Base-by-base conservation (phyloP, 2,113 vertebrate species). In the Erinaceus europaeus region DNA sequence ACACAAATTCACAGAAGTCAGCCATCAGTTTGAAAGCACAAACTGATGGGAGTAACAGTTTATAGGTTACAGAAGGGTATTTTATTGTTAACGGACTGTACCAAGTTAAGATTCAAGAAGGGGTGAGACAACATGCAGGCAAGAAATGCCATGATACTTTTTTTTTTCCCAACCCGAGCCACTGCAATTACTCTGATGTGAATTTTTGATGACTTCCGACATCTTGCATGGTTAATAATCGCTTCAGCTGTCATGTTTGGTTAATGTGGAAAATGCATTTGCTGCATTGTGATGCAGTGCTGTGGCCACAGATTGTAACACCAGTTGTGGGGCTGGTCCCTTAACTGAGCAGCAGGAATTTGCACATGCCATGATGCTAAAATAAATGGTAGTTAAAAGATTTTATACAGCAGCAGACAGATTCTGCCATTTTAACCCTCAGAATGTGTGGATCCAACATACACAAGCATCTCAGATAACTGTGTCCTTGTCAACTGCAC, bases 141-240 rank as follows among this genome's bases (percentile, higher is more conserved):
- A 93, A 97, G 95, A 91, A 96, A 87, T 96, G 97, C 97, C 95
- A 96, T 96, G 95, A 96, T 97, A 96, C 96, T 95, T 89, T 95
- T 96, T 94, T 93, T 84, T 69, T 61, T 93, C 93, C 68, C 40
- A 36, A 92, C 96, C 97, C 0, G 4, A 96, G 96, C 98, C 97
- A 97, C 98, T 98, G 98, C 98, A 99, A 99, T 99, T 98, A 98
- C 98, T 98, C 98, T 98, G 98, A 99, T 99, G 98, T 98, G 97
- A 98, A 98, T 98, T 97, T 97, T 96, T 98, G 98, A 99, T 99
- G 98, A 98, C 97, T 99, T 99, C 98, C 97, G 97, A 99, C 98
- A 99, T 99, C 98, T 98, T 99, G 98, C 98, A 98, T 97, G 98
- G 98, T 98, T 99, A 99, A 99, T 98, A 98, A 98, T 98, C 95